A percentile compares a stretch with the other conserved stretches of the same genome.
phyloP scores from a whole-genome alignment of 2,797 vertebrate genomes.

The Leuciscus waleckii region DNA sequence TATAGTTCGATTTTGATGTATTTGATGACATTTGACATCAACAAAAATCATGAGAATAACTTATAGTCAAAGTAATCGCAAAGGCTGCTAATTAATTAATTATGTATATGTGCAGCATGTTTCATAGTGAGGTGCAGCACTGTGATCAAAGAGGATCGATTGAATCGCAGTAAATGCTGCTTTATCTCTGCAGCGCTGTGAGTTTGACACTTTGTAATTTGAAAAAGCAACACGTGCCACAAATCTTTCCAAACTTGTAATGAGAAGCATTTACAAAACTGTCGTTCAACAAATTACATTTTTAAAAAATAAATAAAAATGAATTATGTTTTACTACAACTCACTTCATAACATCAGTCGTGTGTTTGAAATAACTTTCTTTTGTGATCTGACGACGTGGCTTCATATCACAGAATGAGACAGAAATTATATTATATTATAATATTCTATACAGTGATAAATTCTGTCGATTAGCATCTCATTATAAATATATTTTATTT shows the following conservation, averaged over 20 bases:
- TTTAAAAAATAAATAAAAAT: too few species aligned
- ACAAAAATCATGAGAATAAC: not conserved
- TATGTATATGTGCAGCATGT: not conserved
- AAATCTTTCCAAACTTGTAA: not conserved
- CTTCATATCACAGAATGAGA: not conserved
- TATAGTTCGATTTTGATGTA: not conserved
- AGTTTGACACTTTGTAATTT: not conserved
- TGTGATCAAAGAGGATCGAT: not conserved
- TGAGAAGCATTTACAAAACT: not conserved
- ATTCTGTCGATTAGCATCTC: not conserved
- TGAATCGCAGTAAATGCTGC: not conserved
- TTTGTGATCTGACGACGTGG: not conserved
- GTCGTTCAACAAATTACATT: not conserved
- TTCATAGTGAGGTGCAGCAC: not conserved
- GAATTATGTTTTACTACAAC: not conserved
- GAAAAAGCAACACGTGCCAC: not conserved
- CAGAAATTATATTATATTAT: not conserved
- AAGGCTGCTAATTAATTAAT: not conserved
- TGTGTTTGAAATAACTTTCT: too few species aligned
- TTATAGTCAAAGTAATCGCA: not conserved
- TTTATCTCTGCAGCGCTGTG: not conserved
- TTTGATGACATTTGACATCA: not conserved
- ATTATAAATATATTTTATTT: not conserved
- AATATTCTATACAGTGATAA: not conserved
- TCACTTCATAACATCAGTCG: too few species aligned